Evolutionary conservation across 2,113 vertebrate genomes (phyloP), one percentile per base, ranked within the genome.

Genomic region (Ammodytes marinus): DNA sequence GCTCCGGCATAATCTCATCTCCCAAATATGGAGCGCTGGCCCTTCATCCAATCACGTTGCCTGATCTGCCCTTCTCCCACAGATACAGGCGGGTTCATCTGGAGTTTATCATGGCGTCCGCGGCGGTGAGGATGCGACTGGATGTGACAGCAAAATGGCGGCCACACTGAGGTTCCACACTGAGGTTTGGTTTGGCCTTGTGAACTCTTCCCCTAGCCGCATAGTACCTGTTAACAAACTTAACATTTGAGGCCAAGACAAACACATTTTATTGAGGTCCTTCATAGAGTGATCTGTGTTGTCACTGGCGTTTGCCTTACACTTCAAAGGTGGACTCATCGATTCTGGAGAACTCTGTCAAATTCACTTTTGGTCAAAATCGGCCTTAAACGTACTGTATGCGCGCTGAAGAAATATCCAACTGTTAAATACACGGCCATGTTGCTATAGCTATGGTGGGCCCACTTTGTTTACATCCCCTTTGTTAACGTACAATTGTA

Each of bases 61-160:
- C 57, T 0, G 73, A 77, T 84, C 80, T 80, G 76, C 80, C 64
- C 66, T 27, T 73, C 90, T 91, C 88, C 74, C 86, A 85, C 84
- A 88, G 87, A 90, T 81, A 84, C 88, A 69, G 3, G 55, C 59
- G 58, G 53, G 93, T 90, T 94, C 92, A 92, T 49, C 27, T 1
- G 63, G 70, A 93, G 93, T 92, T 93, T 91, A 94, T 49, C 64
- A 92, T 93, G 89, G 90, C 75, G n/a, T 84, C 88, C 53, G 4
- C 1, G 68, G 74, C 57, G 47, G 59, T 27, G 27, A 43, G 37
- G 45, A 52, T 74, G 27, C 3, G n/a, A 63, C 58, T 2, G 27
- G 57, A 46, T 61, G 83, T 13, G 74, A 70, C 14, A 73, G 67
- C 61, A 10, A 52, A 2, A 14, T 8, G 70, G 42, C 27, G 53